Evolutionary conservation across 2,797 vertebrate species (phyloP).

Genomic region (Potorous gilbertii): DNA sequence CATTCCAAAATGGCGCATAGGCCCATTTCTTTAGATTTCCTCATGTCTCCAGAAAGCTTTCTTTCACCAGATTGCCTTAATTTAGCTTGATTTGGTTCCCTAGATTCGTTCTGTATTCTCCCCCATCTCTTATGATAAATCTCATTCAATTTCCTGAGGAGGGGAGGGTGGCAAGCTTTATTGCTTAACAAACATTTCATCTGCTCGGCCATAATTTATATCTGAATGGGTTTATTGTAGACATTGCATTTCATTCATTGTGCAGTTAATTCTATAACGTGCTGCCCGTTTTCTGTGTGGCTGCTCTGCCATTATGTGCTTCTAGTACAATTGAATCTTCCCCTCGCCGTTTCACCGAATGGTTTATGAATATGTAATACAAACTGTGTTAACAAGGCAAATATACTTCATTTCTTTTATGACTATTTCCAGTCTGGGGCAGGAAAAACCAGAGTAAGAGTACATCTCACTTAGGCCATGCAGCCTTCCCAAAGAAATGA

Average conservation of each 20-base stretch:
- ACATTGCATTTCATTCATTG: slow-evolving; percentile 87
- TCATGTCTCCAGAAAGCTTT: slow-evolving; percentile 80
- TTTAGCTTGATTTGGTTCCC: slow-evolving; percentile 82
- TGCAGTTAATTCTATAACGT: slow-evolving; percentile 87
- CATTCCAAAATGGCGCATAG: slow-evolving; percentile 81
- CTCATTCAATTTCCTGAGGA: slow-evolving; percentile 85
- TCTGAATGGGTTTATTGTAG: slow-evolving; percentile 89
- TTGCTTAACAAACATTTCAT: slow-evolving; percentile 90
- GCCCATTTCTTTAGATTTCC: slow-evolving; percentile 79
- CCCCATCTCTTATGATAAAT: slow-evolving; percentile 87
- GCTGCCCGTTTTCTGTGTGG: slow-evolving; percentile 86
- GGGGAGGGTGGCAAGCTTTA: slow-evolving; percentile 86
- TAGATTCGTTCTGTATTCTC: slow-evolving; percentile 81
- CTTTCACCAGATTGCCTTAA: slow-evolving; percentile 83
- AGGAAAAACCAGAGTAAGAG: slow-evolving; percentile 74
- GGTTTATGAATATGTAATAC: slow-evolving; percentile 89
- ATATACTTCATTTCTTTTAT: slow-evolving; percentile 87
- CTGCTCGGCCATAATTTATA: slow-evolving; percentile 88
- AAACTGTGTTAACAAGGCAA: slow-evolving; percentile 89
- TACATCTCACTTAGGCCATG: slow-evolving; percentile 75
- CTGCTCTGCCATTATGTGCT: slow-evolving; percentile 86
- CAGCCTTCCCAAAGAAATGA: slow-evolving; percentile 69
- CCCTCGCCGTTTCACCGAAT: slow-evolving; percentile 87
- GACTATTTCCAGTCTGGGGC: slow-evolving; percentile 83
- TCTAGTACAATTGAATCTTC: slow-evolving; percentile 89